Base-by-base conservation (phyloP, 2,797 vertebrate species). In the Otolemur crassicaudatus region DNA sequence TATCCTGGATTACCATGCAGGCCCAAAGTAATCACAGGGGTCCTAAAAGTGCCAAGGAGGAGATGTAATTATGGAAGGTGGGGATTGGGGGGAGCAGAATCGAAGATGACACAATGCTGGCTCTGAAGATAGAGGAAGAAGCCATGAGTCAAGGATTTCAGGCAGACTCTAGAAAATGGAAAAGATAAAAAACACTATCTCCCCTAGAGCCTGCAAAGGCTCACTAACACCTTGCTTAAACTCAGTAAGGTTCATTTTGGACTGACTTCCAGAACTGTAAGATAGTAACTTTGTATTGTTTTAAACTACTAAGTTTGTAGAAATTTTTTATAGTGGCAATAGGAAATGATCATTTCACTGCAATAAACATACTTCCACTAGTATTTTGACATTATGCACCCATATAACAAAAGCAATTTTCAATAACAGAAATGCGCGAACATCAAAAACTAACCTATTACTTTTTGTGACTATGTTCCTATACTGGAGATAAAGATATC, bases 301-400 rank as follows among this genome's bases (percentile, higher is more conserved):
- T 93, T 75, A 87, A 87, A 40, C 22, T 43, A 80, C 20, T 20
- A 89, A 65, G 25, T 87, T 80, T 76, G 34, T 29, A 13, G 61
- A 84, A 49, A 79, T 70, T 46, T 69, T 40, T 90, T 46, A 76
- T 4, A 80, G 34, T 14, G 56, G 23, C 40, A 91, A 61, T 7
- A 94, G 61, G 46, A 97, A 92, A 82, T 82, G 31, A 77, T 61
- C 56, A 92, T 53, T 90, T 92, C 43, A 27, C 37, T 67, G 84
- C 53, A 61, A 46, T 72, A 81, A 87, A 93, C 27, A 43, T 13
- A 94, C 2, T 87, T 93, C 29, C 61, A 40, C 67, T 72, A 40
- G 20, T 11, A 93, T 83, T 88, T 37, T 87, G 70, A 40, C 31
- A 88, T 5, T 19, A 65, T 29, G 5, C 6, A 91, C 25, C 53